phyloP scores from a whole-genome alignment of 2,113 vertebrate genomes.

The Notarius lentiginosus region DNA sequence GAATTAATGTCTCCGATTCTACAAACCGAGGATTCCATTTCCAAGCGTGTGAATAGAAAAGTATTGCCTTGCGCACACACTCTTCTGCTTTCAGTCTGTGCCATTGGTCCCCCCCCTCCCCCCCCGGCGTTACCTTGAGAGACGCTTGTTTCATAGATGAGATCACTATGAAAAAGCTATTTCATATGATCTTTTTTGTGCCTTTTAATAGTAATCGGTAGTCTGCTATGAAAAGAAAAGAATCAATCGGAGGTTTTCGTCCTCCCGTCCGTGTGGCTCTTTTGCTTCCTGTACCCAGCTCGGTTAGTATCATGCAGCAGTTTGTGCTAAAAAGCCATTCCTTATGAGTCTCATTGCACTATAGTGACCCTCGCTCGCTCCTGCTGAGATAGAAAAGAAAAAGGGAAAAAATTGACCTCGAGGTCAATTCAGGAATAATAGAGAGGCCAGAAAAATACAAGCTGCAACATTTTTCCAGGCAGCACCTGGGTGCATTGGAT shows the following conservation, averaged over 20 bases:
- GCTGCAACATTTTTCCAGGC: slow-evolving; percentile 29
- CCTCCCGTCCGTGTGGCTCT: slow-evolving; percentile 43
- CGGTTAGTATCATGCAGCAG: slow-evolving; percentile 40
- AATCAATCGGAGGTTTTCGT: slow-evolving; percentile 38
- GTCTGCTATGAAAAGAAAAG: slow-evolving; percentile 50
- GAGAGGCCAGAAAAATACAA: slow-evolving; percentile 19
- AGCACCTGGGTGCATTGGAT: slow-evolving; percentile 16
- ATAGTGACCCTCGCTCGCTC: slow-evolving; percentile 44
- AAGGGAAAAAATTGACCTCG: neutral
- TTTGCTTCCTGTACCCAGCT: slow-evolving; percentile 56
- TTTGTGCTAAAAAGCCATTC: slow-evolving; percentile 46
- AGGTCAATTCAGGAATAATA: slow-evolving; percentile 28
- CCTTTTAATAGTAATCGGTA: slow-evolving; percentile 53
- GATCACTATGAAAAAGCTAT: slow-evolving; percentile 65
- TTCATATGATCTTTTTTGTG: slow-evolving; percentile 70
- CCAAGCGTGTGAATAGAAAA: slow-evolving; percentile 41
- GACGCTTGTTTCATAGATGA: slow-evolving; percentile 49
- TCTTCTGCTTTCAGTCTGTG: slow-evolving; percentile 45
- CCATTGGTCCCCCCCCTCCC: slow-evolving; percentile 33
- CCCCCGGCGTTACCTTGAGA: slow-evolving; percentile 31
- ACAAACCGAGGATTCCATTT: slow-evolving; percentile 35
- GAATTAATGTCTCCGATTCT: slow-evolving; percentile 44
- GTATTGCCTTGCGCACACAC: slow-evolving; percentile 28
- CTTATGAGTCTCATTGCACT: slow-evolving; percentile 49
- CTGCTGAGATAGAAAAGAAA: slow-evolving; percentile 31